phyloP scores from a whole-genome alignment of 92 coral and sea anemone genomes.

The Porites lobata region DNA sequence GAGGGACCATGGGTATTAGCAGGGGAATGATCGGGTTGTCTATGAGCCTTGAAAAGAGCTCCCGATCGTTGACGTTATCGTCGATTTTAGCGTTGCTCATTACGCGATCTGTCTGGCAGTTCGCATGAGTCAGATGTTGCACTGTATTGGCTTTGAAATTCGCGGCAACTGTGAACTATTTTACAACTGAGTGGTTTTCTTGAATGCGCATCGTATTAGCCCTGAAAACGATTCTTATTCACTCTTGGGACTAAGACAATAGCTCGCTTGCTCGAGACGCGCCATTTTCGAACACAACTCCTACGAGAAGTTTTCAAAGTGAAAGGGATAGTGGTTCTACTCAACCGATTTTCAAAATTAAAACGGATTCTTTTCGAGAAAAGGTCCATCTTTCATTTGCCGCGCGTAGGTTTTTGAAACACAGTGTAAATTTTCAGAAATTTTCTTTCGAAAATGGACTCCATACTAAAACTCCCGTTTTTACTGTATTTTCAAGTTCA shows the following conservation, averaged over 20 bases:
- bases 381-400: background rate
- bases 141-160: background rate
- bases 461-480: too few relatives aligned
- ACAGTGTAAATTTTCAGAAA: too few relatives aligned
- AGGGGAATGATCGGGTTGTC: constrained; percentile 52
- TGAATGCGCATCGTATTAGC: constrained; percentile 7
- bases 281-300: background rate
- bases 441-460: too few relatives aligned
- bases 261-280: background rate
- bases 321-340: background rate
- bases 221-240: background rate
- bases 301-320: background rate
- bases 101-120: background rate
- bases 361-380: too few relatives aligned
- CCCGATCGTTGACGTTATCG: constrained; percentile 11
- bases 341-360: too few relatives aligned
- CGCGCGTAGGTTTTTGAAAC: too few relatives aligned
- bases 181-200: background rate
- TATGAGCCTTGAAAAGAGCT: constrained; percentile 59
- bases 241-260: background rate
- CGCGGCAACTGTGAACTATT: background rate
- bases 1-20: constrained; percentile 16
- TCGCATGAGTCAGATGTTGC: background rate
- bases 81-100: background rate
- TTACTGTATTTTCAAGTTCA: too few relatives aligned